Evolutionary conservation across 2,888 invertebrate genomes (phyloP).

Genomic region (Bellardia pandia): DNA sequence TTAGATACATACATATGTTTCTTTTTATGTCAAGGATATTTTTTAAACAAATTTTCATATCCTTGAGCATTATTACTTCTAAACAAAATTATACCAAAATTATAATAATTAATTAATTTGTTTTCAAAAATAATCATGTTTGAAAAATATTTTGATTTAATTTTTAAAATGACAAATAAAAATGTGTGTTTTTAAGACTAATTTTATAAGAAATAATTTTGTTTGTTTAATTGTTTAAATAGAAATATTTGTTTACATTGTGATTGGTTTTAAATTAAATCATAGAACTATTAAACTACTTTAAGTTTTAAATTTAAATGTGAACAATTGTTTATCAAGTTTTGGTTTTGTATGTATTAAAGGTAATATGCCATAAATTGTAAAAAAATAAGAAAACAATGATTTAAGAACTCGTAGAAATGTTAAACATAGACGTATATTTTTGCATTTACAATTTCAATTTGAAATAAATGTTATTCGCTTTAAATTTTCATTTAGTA

Average conservation of each 20-base stretch:
- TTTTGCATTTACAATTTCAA: neutral
- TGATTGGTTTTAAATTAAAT: constrained; percentile 53
- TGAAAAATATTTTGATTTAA: too few species aligned
- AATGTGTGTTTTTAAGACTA: constrained; percentile 19
- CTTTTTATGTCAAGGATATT: constrained; percentile 75
- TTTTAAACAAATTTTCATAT: constrained; percentile 79
- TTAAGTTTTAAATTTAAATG: constrained; percentile 47
- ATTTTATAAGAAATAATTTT: constrained; percentile 35
- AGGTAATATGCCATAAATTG: neutral
- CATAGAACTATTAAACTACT: constrained; percentile 57
- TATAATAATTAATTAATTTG: neutral
- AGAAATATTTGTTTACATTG: constrained; percentile 12
- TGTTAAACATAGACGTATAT: too few species aligned
- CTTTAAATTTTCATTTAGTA: too few species aligned
- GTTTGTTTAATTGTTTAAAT: neutral
- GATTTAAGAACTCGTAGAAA: neutral
- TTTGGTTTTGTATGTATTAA: neutral
- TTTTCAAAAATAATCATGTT: neutral
- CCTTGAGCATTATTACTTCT: constrained; percentile 64
- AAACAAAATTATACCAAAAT: constrained; percentile 18
- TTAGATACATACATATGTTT: neutral
- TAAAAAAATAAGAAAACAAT: neutral
- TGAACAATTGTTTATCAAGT: constrained; percentile 33
- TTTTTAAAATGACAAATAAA: constrained; percentile 33
- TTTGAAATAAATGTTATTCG: neutral